Evolutionary conservation across 2,797 vertebrate species (phyloP), one percentile per base, ranked within the genome.

Genomic region (Rallus crepitans): DNA sequence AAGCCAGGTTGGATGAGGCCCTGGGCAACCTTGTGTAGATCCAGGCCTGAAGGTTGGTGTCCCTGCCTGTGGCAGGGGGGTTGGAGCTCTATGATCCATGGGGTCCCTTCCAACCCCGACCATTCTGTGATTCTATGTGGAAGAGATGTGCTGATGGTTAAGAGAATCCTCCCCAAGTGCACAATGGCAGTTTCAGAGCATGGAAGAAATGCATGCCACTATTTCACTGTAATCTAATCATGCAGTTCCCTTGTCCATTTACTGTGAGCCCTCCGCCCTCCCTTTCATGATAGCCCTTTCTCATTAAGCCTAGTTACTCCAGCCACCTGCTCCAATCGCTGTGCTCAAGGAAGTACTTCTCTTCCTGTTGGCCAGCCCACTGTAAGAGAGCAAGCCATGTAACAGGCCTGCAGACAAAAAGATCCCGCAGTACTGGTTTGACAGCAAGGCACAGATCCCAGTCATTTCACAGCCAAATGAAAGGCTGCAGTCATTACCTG

Each of bases 361-460:
- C 53, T 64, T 84, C 45, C 72, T 77, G 60, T 24, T 47, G 39
- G 52, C 65, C 75, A 45, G 68, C 37, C 64, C 66, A 27, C 70
- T 72, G 3, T 10, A 48, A 23, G 39, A 9, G 57, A 78, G 81
- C 7, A 52, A 82, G 47, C 69, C 21, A 20, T 18, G 2, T 73
- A 81, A 86, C 81, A 87, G 87, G 55, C 45, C 35, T 56, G 30
- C 50, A 83, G 69, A 63, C 15, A 30, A 35, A 89, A 87, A 11
- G 31, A 80, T 85, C 95, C 82, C 56, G 87, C 70, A 92, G 48
- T 77, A 19, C 96, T 35, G 57, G 96, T 94, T 37, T 87, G 68
- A 60, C 84, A 91, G 84, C 82, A 70, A 73, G 37, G 35, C 42
- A 52, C 11, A 72, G 17, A 52, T 70, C 55, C n/a, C 64, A 89